These are phyloP conservation scores for Rousettus madagascariensis DNA, from an alignment of 2,797 vertebrate genomes.

Conservation along the genomic window DNA sequence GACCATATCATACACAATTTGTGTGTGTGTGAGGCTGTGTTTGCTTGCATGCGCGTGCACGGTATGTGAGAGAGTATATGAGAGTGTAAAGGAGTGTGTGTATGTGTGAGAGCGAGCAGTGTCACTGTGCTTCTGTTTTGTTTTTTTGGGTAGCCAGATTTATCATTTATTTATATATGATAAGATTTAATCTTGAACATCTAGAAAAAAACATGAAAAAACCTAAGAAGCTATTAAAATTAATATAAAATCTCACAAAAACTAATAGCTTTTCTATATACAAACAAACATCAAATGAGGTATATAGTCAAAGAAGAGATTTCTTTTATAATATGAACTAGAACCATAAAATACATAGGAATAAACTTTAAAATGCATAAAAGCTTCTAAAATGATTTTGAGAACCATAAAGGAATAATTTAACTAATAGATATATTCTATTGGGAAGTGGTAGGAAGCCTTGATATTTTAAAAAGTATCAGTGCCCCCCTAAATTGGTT, in stretches of 20 bases:
- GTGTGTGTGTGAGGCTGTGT: background rate
- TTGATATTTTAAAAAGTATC: background rate
- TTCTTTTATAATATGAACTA: background rate
- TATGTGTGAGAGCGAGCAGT: background rate
- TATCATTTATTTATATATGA: background rate
- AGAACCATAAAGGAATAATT: background rate
- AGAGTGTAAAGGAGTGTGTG: background rate
- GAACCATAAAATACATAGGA: background rate
- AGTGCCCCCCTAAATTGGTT: background rate
- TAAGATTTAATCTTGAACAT: background rate
- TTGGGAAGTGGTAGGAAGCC: background rate
- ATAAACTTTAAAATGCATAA: background rate
- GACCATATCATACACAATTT: background rate
- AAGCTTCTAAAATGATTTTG: background rate
- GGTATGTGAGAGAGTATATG: too few species aligned
- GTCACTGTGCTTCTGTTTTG: background rate
- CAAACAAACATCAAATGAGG: background rate
- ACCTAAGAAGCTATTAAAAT: background rate
- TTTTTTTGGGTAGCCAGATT: background rate
- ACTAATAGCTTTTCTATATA: background rate
- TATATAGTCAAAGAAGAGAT: background rate
- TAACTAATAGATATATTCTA: background rate
- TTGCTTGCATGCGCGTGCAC: background rate
- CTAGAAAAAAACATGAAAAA: background rate
- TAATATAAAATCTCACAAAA: background rate